A percentile compares a stretch with the other conserved stretches of the same genome.
Conservation (phyloP, 1,140 invertebrate species). For the Acromyrmex echinatior region DNA sequence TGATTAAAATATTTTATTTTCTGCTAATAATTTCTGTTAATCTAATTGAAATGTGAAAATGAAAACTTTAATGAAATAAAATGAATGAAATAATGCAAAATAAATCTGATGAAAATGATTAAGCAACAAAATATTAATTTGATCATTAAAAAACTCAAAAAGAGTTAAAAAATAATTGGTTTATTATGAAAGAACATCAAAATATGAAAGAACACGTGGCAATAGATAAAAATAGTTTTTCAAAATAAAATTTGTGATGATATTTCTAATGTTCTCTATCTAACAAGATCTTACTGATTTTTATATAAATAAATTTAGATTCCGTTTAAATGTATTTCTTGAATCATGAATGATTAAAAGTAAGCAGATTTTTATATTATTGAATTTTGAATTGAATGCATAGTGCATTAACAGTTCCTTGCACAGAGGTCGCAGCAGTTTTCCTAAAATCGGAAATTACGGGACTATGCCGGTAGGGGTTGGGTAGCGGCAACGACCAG, state of each 20-base stretch:
- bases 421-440: neutral
- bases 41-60: slow-evolving; percentile 6
- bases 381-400: neutral
- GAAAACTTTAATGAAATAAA: neutral
- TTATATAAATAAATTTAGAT: neutral
- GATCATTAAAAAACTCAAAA: neutral
- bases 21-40: neutral
- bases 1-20: neutral
- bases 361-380: neutral
- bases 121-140: neutral
- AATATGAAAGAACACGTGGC: neutral
- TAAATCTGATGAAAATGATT: neutral
- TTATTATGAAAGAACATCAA: neutral
- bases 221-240: neutral
- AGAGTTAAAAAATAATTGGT: neutral
- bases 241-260: neutral
- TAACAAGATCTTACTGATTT: neutral
- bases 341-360: neutral
- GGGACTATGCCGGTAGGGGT: neutral
- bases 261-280: neutral
- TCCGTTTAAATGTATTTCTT: neutral
- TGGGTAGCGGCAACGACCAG: slow-evolving; percentile 18
- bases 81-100: neutral
- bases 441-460: slow-evolving; percentile 56
- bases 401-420: slow-evolving; percentile 11